These are phyloP conservation scores for Pocillopora meandrina DNA, from an alignment of 92 coral and sea anemone species.

Conservation along the genomic window DNA sequence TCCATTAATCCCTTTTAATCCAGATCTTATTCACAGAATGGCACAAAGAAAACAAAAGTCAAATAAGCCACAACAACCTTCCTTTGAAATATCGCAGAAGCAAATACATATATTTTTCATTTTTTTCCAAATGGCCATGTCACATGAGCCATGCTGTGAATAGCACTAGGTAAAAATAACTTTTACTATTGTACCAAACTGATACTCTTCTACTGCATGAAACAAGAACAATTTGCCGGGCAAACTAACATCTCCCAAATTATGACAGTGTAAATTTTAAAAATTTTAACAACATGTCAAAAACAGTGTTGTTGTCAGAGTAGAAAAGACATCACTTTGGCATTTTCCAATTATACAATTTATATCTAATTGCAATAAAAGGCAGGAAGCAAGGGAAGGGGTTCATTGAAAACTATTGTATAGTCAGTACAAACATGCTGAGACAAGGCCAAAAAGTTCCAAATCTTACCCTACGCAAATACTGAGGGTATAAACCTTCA, in stretches of 20 bases:
- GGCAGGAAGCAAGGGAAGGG: slow-evolving; percentile 20
- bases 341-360: background rate
- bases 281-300: background rate
- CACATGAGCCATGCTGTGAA: background rate
- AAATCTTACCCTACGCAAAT: no score
- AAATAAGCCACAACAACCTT: background rate
- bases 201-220: background rate
- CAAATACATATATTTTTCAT: background rate
- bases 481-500: no score
- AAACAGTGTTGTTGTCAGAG: background rate
- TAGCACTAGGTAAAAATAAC: background rate
- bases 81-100: background rate
- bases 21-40: slow-evolving; percentile 4
- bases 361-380: background rate
- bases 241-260: no score
- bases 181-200: background rate
- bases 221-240: background rate
- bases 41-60: background rate
- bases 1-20: background rate
- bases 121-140: background rate
- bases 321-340: background rate
- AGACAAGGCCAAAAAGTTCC: background rate
- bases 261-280: background rate
- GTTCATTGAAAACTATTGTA: background rate
- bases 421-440: background rate